Base-by-base conservation (phyloP, 2,888 invertebrate genomes). In the Tigriopus californicus region DNA sequence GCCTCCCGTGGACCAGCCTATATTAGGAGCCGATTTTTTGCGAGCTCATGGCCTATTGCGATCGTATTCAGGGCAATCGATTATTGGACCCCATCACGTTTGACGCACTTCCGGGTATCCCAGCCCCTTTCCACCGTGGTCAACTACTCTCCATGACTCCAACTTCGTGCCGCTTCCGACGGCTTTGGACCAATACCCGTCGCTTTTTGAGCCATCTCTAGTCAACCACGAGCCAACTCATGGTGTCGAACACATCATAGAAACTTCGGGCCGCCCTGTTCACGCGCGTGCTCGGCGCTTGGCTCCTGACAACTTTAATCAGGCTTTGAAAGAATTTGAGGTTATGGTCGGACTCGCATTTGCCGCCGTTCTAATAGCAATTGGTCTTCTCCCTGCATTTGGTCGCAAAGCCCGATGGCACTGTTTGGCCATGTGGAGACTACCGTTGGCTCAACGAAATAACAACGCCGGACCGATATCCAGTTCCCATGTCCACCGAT, bases 1-100 rank as follows among this genome's bases (percentile, higher is more conserved):
- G 46, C 46, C 4, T 3, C 15, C n/a, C 20, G 63, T 61, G 51
- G 58, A 41, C 41, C 46, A 58, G 22, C 47, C 52, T 0, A 67
- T 71, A 67, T 62, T 67, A 6, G 66, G 71, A 24, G 62, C 66
- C 22, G 73, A 70, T 0, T 70, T 73, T 15, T 70, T 70, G 42
- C 64, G 70, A 2, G 72, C 70, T 0, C 0, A 68, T 67, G 6
- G 70, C 70, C 42, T 62, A 65, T 1, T 73, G 70, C n/a, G 70
- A 65, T 71, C 57, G 47, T 48, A 2, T 58, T 13, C 25, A 41
- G 15, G 48, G 58, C 1, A 4, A 24, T 41, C 49, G 25, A 15
- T 48, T 58, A 15, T 40, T 58, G 13, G 47, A 58, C 48, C 18
- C 20, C 8, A 6, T 5, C 8, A 18, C 46, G 6, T 46, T 46